Evolutionary conservation across 2,888 invertebrate species (phyloP).

Genomic region (Caenorhabditis macrosperma): DNA sequence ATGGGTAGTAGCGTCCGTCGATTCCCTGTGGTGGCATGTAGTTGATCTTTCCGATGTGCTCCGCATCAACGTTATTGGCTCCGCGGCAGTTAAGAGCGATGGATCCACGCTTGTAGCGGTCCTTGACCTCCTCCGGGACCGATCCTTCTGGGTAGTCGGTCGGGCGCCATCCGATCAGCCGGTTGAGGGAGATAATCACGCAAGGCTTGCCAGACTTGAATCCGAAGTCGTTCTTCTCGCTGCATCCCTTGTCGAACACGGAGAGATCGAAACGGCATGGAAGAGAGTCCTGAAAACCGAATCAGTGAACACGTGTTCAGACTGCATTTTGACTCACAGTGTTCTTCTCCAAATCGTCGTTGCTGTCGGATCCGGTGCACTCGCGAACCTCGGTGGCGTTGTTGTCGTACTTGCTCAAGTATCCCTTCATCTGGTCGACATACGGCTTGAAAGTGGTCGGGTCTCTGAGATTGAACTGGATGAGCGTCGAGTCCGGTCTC

Average conservation of each 20-base stretch:
- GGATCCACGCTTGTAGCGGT: constrained; percentile 74
- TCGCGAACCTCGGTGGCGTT: constrained; percentile 72
- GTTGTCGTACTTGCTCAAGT: constrained; percentile 72
- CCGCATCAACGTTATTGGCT: constrained; percentile 84
- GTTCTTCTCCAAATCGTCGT: constrained; percentile 56
- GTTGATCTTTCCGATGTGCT: constrained; percentile 92
- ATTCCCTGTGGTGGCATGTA: constrained; percentile 84
- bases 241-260: constrained; percentile 71
- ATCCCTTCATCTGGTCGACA: constrained; percentile 68
- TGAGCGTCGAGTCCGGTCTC: constrained; percentile 95
- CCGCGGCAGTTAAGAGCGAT: constrained; percentile 96
- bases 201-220: constrained; percentile 91
- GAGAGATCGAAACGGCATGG: constrained; percentile 76
- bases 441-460: constrained; percentile 65
- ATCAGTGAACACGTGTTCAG: neutral
- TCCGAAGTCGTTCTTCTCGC: constrained; percentile 85
- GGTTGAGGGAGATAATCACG: constrained; percentile 96
- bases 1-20: constrained; percentile 85
- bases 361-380: constrained; percentile 71
- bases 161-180: constrained; percentile 80
- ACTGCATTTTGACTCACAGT: constrained; percentile 6
- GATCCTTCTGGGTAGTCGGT: constrained; percentile 84
- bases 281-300: constrained; percentile 51
- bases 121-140: constrained; percentile 84
- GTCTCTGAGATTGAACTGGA: constrained; percentile 87